Base-by-base conservation (phyloP, 2,113 vertebrate species). In the Acanthochromis polyacanthus region DNA sequence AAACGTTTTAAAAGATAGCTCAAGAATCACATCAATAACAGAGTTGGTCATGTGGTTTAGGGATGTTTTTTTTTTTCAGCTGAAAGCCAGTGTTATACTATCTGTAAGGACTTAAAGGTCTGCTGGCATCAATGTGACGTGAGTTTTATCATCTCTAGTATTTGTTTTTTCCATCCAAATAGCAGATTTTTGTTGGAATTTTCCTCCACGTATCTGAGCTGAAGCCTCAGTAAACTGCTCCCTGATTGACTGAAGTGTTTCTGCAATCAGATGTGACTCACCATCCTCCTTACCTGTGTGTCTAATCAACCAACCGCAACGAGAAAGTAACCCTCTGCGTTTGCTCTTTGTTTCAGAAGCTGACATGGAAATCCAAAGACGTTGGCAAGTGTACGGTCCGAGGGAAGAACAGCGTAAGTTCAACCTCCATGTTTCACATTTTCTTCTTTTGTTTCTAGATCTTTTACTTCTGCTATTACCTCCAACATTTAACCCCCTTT, bases 321-420 rank as follows among this genome's bases (percentile, higher is more conserved):
- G 32, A 36, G 32, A 48, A 66, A 61, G 28, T 12, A 1, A 30
- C 4, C 0, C 2, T 5, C 23, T 12, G 1, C 8, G 0, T 3
- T 50, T 74, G 38, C 20, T 50, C 28, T 16, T 60, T 75, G 32
- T 86, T 90, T 14, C 91, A 95, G 95, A 93, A 86, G 48, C 68
- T 95, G 80, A 94, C 90, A 5, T 95, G 95, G 95, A 90, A 79
- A 30, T 93, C 95, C n/a, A 86, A 78, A 60, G 94, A 95, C 4
- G 87, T 95, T 60, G 87, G 88, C 77, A 95, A 93, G 80, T 95
- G 95, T 10, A 85, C 89, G 0, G 91, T 95, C 30, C 62, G 94
- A 52, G 95, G 94, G 7, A 95, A 93, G 71, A 94, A 94, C 83
- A 93, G 91, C 52, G 95, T 95, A 71, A 94, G 93, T 90, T 53